These are phyloP conservation scores for Hypocryptadius cinnamomeus DNA, from an alignment of 2,113 vertebrate species.

Conservation along the genomic window DNA sequence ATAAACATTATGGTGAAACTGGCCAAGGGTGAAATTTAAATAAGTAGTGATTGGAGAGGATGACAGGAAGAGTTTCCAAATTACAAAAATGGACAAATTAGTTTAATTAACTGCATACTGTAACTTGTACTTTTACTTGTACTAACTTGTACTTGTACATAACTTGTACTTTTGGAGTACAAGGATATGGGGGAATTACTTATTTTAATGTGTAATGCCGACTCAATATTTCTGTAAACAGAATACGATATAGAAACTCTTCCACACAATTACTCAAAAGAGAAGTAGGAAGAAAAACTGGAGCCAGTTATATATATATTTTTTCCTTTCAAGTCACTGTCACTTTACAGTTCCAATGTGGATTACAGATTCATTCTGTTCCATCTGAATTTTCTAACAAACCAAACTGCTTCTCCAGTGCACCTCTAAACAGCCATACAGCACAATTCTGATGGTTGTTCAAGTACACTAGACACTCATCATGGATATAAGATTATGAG, in stretches of 20 bases:
- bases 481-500: not conserved
- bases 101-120: slow-evolving; percentile 78
- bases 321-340: slow-evolving; percentile 28
- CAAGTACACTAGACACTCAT: not conserved
- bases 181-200: slow-evolving; percentile 64
- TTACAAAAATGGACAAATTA: slow-evolving; percentile 72
- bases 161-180: slow-evolving; percentile 69
- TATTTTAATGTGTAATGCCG: slow-evolving; percentile 59
- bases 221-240: slow-evolving; percentile 62
- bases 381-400: not conserved
- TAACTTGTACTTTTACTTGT: too few relatives aligned
- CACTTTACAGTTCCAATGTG: not conserved
- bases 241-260: slow-evolving; percentile 19
- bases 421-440: not conserved
- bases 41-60: slow-evolving; percentile 74
- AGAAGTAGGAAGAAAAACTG: not conserved
- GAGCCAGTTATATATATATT: not conserved
- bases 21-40: slow-evolving; percentile 82
- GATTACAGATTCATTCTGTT: not conserved
- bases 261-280: slow-evolving; percentile 19
- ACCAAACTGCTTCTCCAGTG: not conserved
- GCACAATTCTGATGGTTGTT: not conserved
- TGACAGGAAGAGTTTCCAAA: slow-evolving; percentile 70
- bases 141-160: too few relatives aligned
- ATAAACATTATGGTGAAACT: slow-evolving; percentile 82